Evolutionary conservation across 2,888 invertebrate genomes (phyloP).

Genomic region (Netelia inedita): DNA sequence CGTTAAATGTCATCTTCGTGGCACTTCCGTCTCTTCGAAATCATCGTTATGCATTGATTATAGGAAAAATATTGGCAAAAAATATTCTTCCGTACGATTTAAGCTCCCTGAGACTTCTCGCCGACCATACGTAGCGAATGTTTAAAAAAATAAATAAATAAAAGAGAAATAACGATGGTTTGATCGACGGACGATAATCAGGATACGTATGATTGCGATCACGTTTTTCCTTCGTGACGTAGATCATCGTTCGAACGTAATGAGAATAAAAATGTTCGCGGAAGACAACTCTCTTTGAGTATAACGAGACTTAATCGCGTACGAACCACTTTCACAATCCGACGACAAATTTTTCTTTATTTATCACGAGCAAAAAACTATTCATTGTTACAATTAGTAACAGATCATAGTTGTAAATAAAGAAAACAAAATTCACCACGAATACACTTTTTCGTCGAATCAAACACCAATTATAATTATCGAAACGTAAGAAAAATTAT

Average conservation of each 20-base stretch:
- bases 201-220: slow-evolving; percentile 15
- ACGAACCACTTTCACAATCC: no score
- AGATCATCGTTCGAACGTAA: slow-evolving; percentile 23
- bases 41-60: background rate
- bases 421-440: no score
- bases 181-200: background rate
- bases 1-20: background rate
- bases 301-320: background rate
- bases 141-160: slow-evolving; percentile 4
- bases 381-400: no score
- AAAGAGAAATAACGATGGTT: no score
- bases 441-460: background rate
- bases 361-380: no score
- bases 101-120: no score
- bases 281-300: slow-evolving; percentile 1
- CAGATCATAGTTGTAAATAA: no score
- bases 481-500: no score
- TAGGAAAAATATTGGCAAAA: background rate
- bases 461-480: background rate
- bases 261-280: slow-evolving; percentile 45
- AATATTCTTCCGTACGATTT: background rate
- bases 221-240: slow-evolving; percentile 34
- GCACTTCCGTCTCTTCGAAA: background rate
- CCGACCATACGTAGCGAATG: background rate
- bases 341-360: no score